Evolutionary conservation across 2,888 invertebrate species (phyloP), one percentile per base, ranked within the genome.

Genomic region (Eudemis profundana): DNA sequence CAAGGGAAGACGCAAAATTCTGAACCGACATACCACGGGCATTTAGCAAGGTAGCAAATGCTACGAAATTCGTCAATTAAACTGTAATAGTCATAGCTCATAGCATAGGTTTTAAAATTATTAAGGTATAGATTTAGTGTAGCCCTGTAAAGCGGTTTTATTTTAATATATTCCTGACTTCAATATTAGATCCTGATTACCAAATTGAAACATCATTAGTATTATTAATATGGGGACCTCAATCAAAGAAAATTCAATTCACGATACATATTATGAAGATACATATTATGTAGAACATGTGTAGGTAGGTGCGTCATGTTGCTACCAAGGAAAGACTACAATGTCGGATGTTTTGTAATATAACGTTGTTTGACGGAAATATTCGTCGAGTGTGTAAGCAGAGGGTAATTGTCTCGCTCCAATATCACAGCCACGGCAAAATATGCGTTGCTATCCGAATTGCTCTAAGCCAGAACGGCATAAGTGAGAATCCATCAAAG

Each of bases 351-450:
- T 86, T 87, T 86, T 82, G 86, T 77, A 84, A 86, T 72, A 81
- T 74, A 78, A 78, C 82, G 69, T 74, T 85, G 85, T 84, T 86
- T 85, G 78, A 67, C 78, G 83, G 83, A 84, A 84, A 84, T 79
- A 79, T 80, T 78, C 75, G 76, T 73, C 70, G 73, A 69, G 72
- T 76, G 74, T 72, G 72, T 76, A 83, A 85, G 85, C 84, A 86
- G 71, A 68, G 51, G 59, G 47, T 36, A 61, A 73, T 69, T 73
- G 75, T 74, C 71, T 78, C 75, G 66, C 56, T 53, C 59, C 47
- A 33, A 61, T 59, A 51, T 53, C 60, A 59, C 27, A 51, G 40
- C 19, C 23, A 17, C 47, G 42, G 50, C 44, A 53, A 66, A 51
- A 59, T 65, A 59, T 46, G 59, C 51, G 46, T 53, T 65, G 51